These are phyloP conservation scores for Condylostylus longicornis DNA, from an alignment of 1,140 invertebrate species.

Conservation along the genomic window DNA sequence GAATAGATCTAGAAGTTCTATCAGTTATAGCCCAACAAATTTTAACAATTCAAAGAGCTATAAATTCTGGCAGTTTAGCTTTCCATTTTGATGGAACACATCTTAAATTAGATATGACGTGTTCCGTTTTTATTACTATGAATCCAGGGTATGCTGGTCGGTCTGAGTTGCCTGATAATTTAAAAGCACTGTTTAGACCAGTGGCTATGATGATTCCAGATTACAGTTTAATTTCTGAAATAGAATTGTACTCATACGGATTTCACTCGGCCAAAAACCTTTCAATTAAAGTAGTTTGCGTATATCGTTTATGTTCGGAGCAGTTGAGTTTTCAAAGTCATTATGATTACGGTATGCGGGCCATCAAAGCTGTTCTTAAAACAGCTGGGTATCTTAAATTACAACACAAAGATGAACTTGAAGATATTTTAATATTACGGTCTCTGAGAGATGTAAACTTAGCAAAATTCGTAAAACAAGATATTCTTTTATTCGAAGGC, in stretches of 20 bases:
- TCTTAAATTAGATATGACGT: slow-evolving; percentile 72
- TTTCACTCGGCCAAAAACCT: slow-evolving; percentile 77
- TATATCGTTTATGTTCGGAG: slow-evolving; percentile 84
- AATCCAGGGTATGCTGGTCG: slow-evolving; percentile 87
- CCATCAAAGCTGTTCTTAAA: slow-evolving; percentile 76
- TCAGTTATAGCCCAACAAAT: slow-evolving; percentile 90
- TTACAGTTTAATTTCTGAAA: slow-evolving; percentile 88
- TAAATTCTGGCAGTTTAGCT: slow-evolving; percentile 55
- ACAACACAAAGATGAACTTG: slow-evolving; percentile 69
- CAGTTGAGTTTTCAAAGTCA: slow-evolving; percentile 88
- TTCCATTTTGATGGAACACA: slow-evolving; percentile 83
- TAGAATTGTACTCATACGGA: slow-evolving; percentile 85
- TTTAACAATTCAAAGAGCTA: slow-evolving; percentile 57
- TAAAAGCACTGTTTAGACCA: slow-evolving; percentile 89
- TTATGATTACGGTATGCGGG: slow-evolving; percentile 91
- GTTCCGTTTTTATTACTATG: slow-evolving; percentile 93
- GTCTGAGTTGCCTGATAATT: slow-evolving; percentile 82
- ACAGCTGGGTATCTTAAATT: slow-evolving; percentile 83
- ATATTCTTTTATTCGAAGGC: slow-evolving; percentile 73
- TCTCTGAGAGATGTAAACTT: slow-evolving; percentile 90
- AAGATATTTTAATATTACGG: slow-evolving; percentile 65
- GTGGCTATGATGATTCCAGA: slow-evolving; percentile 98
- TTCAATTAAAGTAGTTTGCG: slow-evolving; percentile 87
- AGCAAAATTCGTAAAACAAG: slow-evolving; percentile 78
- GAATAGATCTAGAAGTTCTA: slow-evolving; percentile 70